Base-by-base conservation (phyloP, 2,113 vertebrate species). In the Perccottus glenii region DNA sequence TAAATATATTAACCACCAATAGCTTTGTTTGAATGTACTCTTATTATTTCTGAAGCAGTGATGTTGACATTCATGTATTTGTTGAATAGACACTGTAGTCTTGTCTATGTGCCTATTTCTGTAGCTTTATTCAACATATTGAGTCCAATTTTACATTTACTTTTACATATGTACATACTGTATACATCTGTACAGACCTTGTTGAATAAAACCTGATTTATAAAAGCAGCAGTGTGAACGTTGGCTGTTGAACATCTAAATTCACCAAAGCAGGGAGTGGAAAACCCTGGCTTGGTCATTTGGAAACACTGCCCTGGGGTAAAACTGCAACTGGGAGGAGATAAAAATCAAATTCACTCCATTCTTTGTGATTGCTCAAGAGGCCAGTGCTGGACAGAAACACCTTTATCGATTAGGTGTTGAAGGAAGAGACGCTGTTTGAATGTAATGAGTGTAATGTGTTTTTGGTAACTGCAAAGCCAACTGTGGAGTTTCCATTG, bases 271-370 rank as follows among this genome's bases (percentile, higher is more conserved):
- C 40, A 3, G 70, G 85, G 73, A 80, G 77, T 86, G 89, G 87
- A 89, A 87, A 88, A 80, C 78, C 68, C 69, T 86, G 74, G 85
- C 82, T 84, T 85, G 82, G 79, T 88, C 85, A 87, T 83, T 64
- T 88, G 86, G 85, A 90, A 44, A 80, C 73, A 64, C 68, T 55
- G 72, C 81, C 77, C 73, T 87, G 89, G 87, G 89, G 84, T 2
- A 87, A 89, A 86, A 27, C 19, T 85, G 70, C 81, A 82, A 89
- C 79, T 75, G 77, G 56, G 77, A 73, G 73, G 61, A 87, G 89
- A 88, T 87, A 81, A 67, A 84, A 83, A 89, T 88, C 85, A 78
- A 75, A 75, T 60, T 81, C 57, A 64, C 12, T 72, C 33, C 82
- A 73, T 73, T 77, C 79, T 86, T 76, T 73, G 82, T 84, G 81